These are phyloP conservation scores for Globodera ellingtonae DNA, from an alignment of 1,140 invertebrate species.

Conservation along the genomic window DNA sequence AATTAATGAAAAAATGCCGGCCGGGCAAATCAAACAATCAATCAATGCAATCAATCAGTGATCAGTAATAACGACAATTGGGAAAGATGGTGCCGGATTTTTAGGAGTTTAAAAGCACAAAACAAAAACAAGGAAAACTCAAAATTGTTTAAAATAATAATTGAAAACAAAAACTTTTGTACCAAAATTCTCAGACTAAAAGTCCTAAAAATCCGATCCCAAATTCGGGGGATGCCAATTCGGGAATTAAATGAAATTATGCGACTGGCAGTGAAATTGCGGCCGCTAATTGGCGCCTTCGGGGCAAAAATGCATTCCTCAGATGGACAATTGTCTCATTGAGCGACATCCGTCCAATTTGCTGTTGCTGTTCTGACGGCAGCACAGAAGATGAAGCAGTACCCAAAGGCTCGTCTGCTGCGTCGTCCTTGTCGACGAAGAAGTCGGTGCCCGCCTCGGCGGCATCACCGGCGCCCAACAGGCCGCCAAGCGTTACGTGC, in stretches of 20 bases:
- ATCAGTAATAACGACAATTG: too few species aligned
- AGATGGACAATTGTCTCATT: neutral
- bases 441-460: neutral
- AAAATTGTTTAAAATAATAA: too few species aligned
- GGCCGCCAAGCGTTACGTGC: neutral
- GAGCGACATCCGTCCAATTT: neutral
- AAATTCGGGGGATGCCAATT: too few species aligned
- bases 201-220: neutral
- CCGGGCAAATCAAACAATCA: too few species aligned
- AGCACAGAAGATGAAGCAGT: too few species aligned
- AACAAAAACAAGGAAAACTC: too few species aligned
- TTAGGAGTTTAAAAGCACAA: too few species aligned
- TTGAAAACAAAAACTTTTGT: too few species aligned
- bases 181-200: neutral
- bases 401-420: neutral
- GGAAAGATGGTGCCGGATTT: too few species aligned
- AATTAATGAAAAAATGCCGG: too few species aligned
- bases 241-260: neutral
- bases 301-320: neutral
- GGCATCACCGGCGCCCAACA: neutral
- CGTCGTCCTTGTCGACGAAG: neutral
- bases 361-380: neutral
- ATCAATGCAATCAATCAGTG: too few species aligned
- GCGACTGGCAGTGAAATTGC: neutral
- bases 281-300: neutral